phyloP scores from a whole-genome alignment of 1,140 invertebrate genomes.

The Tyrophagus putrescentiae region DNA sequence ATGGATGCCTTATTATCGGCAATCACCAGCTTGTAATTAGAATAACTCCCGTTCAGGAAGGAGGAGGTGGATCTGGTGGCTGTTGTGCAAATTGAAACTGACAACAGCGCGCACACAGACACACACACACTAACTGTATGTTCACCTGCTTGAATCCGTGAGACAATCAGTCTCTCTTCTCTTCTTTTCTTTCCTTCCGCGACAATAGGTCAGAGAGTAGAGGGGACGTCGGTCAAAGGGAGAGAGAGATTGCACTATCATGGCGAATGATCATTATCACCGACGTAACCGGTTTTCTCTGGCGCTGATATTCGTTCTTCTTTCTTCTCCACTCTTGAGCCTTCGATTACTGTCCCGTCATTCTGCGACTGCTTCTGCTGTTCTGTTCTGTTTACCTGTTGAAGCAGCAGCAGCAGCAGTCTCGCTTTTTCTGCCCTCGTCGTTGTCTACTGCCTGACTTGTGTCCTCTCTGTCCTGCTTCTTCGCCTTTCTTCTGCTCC shows the following conservation, averaged over 20 bases:
- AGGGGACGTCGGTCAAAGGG: background rate
- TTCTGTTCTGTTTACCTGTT: background rate
- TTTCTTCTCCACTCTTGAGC: too few species aligned
- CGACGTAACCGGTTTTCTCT: conserved; percentile 6
- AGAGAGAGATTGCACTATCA: conserved; percentile 9
- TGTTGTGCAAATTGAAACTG: conserved; percentile 11
- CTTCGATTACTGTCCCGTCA: background rate
- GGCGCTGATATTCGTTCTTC: too few species aligned
- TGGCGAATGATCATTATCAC: conserved; percentile 6
- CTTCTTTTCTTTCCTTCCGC: too few species aligned
- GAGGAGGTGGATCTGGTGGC: too few species aligned
- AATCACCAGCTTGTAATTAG: too few species aligned
- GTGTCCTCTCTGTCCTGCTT: too few species aligned
- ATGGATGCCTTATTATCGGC: too few species aligned
- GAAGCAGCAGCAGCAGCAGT: too few species aligned
- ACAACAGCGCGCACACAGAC: background rate
- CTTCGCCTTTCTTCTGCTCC: background rate
- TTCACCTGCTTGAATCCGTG: background rate
- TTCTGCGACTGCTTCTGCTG: background rate
- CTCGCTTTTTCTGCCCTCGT: too few species aligned
- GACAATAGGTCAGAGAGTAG: conserved; percentile 1
- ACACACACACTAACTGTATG: background rate
- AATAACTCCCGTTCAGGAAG: too few species aligned
- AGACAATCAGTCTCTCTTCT: conserved; percentile 6
- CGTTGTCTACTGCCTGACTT: too few species aligned